Evolutionary conservation across 2,888 invertebrate species (phyloP).

Genomic region (Amphipyra tragopoginis): DNA sequence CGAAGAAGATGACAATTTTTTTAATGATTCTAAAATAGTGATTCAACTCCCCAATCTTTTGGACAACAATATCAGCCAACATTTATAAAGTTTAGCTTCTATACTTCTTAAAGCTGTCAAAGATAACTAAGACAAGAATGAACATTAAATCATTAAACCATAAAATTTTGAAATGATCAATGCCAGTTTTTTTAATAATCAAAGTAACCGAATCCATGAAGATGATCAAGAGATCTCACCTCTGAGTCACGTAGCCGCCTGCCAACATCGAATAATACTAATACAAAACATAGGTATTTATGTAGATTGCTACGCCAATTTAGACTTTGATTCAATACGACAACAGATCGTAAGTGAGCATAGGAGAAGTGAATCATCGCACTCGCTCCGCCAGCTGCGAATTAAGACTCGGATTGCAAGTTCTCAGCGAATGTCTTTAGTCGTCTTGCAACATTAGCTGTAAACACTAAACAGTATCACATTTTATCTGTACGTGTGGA

Average conservation of each 20-base stretch:
- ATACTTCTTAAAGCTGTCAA: constrained; percentile 26
- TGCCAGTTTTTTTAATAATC: constrained; percentile 51
- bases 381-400: constrained; percentile 78
- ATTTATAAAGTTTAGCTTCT: constrained; percentile 18
- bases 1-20: constrained; percentile 12
- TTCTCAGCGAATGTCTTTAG: constrained; percentile 73
- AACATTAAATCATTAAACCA: constrained; percentile 30
- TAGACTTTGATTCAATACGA: constrained; percentile 68
- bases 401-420: constrained; percentile 80
- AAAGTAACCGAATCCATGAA: constrained; percentile 62
- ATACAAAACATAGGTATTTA: constrained; percentile 71
- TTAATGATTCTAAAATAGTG: constrained; percentile 37
- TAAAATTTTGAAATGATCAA: constrained; percentile 31
- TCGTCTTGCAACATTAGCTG: constrained; percentile 76
- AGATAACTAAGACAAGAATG: constrained; percentile 30
- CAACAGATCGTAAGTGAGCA: constrained; percentile 60
- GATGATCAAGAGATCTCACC: constrained; percentile 79
- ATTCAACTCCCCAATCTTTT: constrained; percentile 35
- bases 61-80: constrained; percentile 2
- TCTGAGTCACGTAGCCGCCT: constrained; percentile 81
- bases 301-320: constrained; percentile 65
- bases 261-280: constrained; percentile 76
- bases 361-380: constrained; percentile 80
- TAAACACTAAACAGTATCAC: constrained; percentile 48
- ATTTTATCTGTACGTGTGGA: constrained; percentile 36